phyloP scores from a whole-genome alignment of 2,888 invertebrate genomes.

The Caenorhabditis sp. region DNA sequence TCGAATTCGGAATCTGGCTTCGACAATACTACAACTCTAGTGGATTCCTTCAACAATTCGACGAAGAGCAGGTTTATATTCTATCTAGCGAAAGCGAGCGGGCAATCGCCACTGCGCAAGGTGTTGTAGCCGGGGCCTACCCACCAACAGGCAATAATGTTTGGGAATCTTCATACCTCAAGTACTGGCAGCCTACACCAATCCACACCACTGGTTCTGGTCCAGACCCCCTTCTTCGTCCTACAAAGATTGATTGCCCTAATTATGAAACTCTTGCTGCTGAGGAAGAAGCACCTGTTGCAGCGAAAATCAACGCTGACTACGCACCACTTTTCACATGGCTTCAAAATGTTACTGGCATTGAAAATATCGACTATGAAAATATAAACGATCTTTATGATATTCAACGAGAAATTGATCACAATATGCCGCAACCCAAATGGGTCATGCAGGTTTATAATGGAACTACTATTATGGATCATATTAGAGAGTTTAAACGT shows the following conservation, averaged over 20 bases:
- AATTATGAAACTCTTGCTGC: conserved; percentile 19
- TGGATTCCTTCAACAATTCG: conserved; percentile 15
- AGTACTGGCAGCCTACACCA: conserved; percentile 41
- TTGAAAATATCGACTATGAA: conserved; percentile 32
- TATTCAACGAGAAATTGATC: conserved; percentile 46
- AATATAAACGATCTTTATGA: conserved; percentile 51
- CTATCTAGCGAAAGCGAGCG: conserved; percentile 72
- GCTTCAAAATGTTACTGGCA: conserved; percentile 38
- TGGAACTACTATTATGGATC: conserved; percentile 38
- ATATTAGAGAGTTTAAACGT: conserved; percentile 42
- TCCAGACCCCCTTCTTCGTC: conserved; percentile 37
- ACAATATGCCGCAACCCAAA: conserved; percentile 40
- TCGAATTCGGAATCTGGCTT: conserved; percentile 28
- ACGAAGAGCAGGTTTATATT: conserved; percentile 50
- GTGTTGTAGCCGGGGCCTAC: conserved; percentile 83
- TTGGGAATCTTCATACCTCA: conserved; percentile 40
- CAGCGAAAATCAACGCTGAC: conserved; percentile 16
- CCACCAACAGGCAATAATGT: conserved; percentile 67
- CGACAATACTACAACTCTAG: conserved; percentile 19
- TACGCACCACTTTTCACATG: conserved; percentile 20
- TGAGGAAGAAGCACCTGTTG: conserved; percentile 20
- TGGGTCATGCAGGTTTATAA: conserved; percentile 43
- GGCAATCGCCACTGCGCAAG: conserved; percentile 81
- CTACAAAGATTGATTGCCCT: conserved; percentile 48
- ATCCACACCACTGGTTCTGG: conserved; percentile 18